Evolutionary conservation across 2,888 invertebrate species (phyloP), one percentile per base, ranked within the genome.

Genomic region (Himalopsyche tibetana): DNA sequence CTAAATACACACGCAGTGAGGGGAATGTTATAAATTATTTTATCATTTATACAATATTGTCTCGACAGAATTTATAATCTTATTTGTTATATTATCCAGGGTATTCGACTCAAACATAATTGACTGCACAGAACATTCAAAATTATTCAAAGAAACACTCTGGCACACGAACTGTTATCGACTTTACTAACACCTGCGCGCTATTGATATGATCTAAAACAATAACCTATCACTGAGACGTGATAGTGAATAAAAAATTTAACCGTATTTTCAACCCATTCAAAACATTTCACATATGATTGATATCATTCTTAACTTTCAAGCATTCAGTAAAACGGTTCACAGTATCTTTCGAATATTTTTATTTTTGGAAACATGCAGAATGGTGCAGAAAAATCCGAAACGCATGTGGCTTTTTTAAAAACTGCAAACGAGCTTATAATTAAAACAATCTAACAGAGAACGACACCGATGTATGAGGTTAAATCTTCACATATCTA

Each of bases 401-500:
- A 36, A 84, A 17, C 82, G 56, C 40, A 51, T 28, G 82, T 56
- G 42, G 69, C 17, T 6, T 36, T 19, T 28, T n/a, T 9, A 86
- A 80, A 69, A n/a, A 85, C 40, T 83, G 45, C 42, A 5, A 45
- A 42, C 9, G 45, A 51, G 17, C 4, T 56, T 51, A 74, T 28
- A 85, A 38, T 81, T 51, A 19, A 84, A 63, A 81, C 74, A 74
- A 55, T 4, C 40, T 69, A 51, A 82, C 74, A 55, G 83, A 74
- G 82, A 83, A 87, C 86, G 87, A 88, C 88, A 88, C 87, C 85
- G 86, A 88, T 81, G 88, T 88, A 92, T 92, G 92, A 92, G 90
- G 90, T 84, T 90, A 91, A 91, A 82, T 82, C 82, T 85, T 93
- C 93, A 93, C 94, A 93, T 94, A 94, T 94, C 94, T 94, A 94